Percentiles rank a stretch among this genome's conserved stretches.
Evolutionary conservation across 2,888 invertebrate genomes (phyloP).

Genomic region (Drosophila villosipedis): DNA sequence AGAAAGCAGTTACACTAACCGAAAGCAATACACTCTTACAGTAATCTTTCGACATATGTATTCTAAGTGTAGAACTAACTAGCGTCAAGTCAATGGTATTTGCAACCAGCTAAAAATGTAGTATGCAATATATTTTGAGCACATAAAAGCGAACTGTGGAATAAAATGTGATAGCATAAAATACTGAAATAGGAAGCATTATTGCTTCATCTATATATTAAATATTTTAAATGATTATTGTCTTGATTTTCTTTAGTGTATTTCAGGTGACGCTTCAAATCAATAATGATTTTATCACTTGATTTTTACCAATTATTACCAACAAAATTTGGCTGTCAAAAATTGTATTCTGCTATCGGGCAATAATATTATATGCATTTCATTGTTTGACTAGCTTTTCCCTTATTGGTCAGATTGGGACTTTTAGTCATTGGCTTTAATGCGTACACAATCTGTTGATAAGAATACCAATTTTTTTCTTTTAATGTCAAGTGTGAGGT

Average conservation of each 20-base stretch:
- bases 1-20: constrained; percentile 18
- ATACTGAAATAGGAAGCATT: not conserved
- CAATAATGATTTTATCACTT: not conserved
- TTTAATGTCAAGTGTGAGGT: not conserved
- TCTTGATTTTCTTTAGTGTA: not conserved
- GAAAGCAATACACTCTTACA: not conserved
- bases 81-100: no score
- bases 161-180: not conserved
- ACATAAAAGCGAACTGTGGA: not conserved
- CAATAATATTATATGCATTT: not conserved
- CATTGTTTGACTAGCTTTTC: not conserved
- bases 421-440: constrained; percentile 7
- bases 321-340: not conserved
- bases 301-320: not conserved
- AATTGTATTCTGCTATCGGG: not conserved
- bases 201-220: not conserved
- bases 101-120: not conserved
- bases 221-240: not conserved
- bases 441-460: not conserved
- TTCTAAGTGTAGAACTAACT: not conserved
- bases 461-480: not conserved
- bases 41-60: not conserved
- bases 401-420: not conserved
- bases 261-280: not conserved
- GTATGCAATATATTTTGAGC: not conserved